These are phyloP conservation scores for Periparus ater DNA, from an alignment of 2,797 vertebrate genomes.

Conservation along the genomic window DNA sequence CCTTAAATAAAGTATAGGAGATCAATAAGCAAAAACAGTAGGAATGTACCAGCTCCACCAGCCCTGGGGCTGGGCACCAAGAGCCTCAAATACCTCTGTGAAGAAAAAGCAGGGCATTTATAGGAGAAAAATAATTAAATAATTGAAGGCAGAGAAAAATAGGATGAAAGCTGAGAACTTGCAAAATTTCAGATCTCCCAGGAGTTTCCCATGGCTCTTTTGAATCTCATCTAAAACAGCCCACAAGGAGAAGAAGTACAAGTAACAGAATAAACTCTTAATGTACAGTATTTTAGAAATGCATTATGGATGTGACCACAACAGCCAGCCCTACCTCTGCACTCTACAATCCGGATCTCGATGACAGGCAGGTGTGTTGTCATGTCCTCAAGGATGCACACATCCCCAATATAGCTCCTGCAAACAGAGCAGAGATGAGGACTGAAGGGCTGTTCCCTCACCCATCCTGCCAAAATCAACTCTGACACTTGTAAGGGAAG, in stretches of 20 bases:
- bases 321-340: conserved; percentile 81
- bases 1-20: background rate
- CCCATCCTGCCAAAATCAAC: background rate
- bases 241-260: background rate
- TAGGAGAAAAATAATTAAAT: background rate
- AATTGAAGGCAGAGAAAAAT: background rate
- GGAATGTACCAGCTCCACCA: background rate
- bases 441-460: background rate
- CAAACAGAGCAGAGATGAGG: background rate
- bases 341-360: conserved; percentile 94
- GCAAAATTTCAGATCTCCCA: background rate
- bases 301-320: background rate
- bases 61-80: background rate
- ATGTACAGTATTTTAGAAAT: background rate
- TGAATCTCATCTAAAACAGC: background rate
- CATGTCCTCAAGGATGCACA: conserved; percentile 97
- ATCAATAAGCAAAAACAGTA: background rate
- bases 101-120: background rate
- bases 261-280: background rate
- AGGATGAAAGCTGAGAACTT: background rate
- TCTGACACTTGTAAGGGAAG: background rate
- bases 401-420: conserved; percentile 93
- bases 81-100: background rate
- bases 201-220: background rate
- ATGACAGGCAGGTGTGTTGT: conserved; percentile 89